Conservation (phyloP, 30 jellyfish, hydroid and myxozoan genomes). For the Chrysaora quinquecirrha region DNA sequence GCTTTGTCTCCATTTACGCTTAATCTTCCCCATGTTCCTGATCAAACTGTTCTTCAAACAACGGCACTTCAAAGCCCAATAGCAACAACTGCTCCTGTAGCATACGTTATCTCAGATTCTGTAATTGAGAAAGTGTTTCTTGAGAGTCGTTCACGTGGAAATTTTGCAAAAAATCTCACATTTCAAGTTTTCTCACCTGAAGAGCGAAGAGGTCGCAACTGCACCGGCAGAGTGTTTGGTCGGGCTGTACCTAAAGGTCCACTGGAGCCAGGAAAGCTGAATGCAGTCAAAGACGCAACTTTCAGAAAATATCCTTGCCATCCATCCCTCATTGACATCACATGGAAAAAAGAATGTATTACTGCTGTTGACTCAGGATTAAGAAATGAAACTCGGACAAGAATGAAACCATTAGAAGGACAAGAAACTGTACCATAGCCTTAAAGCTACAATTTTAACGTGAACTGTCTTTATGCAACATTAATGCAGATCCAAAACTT, state of each 20-base stretch:
- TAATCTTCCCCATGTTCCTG: slow-evolving; percentile 57
- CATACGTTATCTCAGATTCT: slow-evolving; percentile 56
- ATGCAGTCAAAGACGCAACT: slow-evolving; percentile 89
- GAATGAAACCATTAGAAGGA: slow-evolving; percentile 62
- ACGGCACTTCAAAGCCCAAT: slow-evolving; percentile 59
- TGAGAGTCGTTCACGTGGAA: slow-evolving; percentile 94
- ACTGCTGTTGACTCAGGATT: slow-evolving; percentile 97
- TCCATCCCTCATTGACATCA: slow-evolving; percentile 76
- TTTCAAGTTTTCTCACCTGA: slow-evolving; percentile 82
- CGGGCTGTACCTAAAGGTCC: slow-evolving; percentile 91
- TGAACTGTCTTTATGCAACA: no score
- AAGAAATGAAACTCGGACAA: slow-evolving; percentile 87
- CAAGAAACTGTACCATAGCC: slow-evolving; percentile 42
- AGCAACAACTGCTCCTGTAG: slow-evolving; percentile 47
- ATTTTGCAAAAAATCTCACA: slow-evolving; percentile 93
- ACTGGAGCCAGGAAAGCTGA: slow-evolving; percentile 79
- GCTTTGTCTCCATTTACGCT: slow-evolving; percentile 60
- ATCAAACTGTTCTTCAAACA: slow-evolving; percentile 49
- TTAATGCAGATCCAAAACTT: no score
- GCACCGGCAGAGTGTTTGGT: slow-evolving; percentile 97
- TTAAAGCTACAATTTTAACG: no score
- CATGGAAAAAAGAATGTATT: slow-evolving; percentile 96
- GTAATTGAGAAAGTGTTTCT: slow-evolving; percentile 69
- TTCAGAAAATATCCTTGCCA: slow-evolving; percentile 93
- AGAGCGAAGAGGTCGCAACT: slow-evolving; percentile 91